Percentiles rank a stretch among this genome's conserved stretches.
Evolutionary conservation across 1,140 invertebrate species (phyloP).

Genomic region (Notospermus geniculatus): DNA sequence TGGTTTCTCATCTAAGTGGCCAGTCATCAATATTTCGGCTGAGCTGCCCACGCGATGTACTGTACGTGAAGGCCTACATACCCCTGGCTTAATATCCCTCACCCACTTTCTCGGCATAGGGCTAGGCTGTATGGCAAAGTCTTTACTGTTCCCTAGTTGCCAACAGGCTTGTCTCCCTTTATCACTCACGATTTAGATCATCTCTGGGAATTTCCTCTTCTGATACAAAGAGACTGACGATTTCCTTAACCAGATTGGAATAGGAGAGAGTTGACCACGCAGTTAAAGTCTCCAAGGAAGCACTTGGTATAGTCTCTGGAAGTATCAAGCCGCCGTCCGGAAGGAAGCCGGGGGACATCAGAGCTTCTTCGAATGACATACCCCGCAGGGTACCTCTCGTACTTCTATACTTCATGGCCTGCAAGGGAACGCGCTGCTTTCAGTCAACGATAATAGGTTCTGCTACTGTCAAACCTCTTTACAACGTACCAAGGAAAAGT

Average conservation of each 20-base stretch:
- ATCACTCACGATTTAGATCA: constrained; percentile 46
- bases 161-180: no score
- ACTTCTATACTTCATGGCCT: constrained; percentile 55
- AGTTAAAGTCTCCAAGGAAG: constrained; percentile 38
- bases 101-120: not conserved
- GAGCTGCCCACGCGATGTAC: not conserved
- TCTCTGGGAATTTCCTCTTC: constrained; percentile 53
- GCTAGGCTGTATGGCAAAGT: not conserved
- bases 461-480: no score
- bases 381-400: constrained; percentile 40
- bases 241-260: constrained; percentile 48
- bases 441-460: no score
- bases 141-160: no score
- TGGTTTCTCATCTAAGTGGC: not conserved
- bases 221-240: constrained; percentile 51
- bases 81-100: no score
- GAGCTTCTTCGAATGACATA: constrained; percentile 53
- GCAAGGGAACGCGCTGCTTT: no score
- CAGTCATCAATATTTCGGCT: not conserved
- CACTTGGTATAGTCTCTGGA: constrained; percentile 50
- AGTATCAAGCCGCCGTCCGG: constrained; percentile 58
- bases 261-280: constrained; percentile 52
- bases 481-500: no score
- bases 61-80: not conserved
- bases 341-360: constrained; percentile 54